phyloP scores from a whole-genome alignment of 2,888 invertebrate genomes.

The Athetis lepigone region DNA sequence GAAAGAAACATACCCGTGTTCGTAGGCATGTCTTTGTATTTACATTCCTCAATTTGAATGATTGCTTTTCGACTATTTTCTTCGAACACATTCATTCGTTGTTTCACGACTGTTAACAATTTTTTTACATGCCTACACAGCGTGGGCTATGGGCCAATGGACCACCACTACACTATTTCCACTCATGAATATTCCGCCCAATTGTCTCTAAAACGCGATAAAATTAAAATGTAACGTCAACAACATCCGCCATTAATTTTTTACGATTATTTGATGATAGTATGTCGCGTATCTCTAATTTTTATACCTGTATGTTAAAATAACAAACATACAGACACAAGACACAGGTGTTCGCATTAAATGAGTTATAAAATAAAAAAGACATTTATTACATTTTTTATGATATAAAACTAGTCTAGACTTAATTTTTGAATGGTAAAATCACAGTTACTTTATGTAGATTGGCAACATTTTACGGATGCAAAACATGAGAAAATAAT shows the following conservation, averaged over 20 bases:
- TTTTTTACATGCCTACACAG: conserved; percentile 28
- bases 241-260: conserved; percentile 79
- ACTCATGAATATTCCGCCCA: conserved; percentile 75
- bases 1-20: conserved; percentile 25
- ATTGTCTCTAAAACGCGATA: conserved; percentile 72
- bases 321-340: background rate
- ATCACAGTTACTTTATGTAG: conserved; percentile 5
- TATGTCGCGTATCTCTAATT: conserved; percentile 38
- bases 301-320: conserved; percentile 20
- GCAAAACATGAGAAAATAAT: conserved; percentile 17
- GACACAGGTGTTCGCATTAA: conserved; percentile 55
- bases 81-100: background rate
- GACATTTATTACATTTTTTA: conserved; percentile 23
- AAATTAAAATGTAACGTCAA: conserved; percentile 76
- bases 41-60: conserved; percentile 25
- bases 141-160: conserved; percentile 59
- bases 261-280: conserved; percentile 74
- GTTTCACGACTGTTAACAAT: conserved; percentile 35
- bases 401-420: conserved; percentile 30
- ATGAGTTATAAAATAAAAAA: conserved; percentile 48
- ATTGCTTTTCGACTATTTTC: conserved; percentile 19
- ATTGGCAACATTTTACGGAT: background rate
- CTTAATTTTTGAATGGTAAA: conserved; percentile 17
- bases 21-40: conserved; percentile 15
- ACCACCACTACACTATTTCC: conserved; percentile 48